phyloP scores from a whole-genome alignment of 2,113 vertebrate species.

The Rhea americana region DNA sequence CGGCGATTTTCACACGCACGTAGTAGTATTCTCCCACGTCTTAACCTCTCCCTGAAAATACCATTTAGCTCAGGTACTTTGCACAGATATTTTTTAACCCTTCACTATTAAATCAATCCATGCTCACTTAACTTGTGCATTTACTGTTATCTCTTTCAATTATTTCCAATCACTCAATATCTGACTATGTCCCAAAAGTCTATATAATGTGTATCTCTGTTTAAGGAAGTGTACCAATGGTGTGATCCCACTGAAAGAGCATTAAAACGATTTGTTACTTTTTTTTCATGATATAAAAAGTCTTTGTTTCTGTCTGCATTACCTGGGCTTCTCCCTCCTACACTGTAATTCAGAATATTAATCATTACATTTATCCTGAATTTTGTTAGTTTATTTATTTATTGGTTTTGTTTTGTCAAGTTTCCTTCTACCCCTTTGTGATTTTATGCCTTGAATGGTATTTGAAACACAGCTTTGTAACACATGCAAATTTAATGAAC shows the following conservation, averaged over 20 bases:
- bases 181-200: neutral
- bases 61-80: neutral
- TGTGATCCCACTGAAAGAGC: neutral
- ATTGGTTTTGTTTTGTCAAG: neutral
- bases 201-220: neutral
- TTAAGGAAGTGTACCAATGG: neutral
- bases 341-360: neutral
- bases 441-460: neutral
- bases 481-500: constrained; percentile 18
- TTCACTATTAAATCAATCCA: neutral
- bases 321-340: neutral
- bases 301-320: neutral
- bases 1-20: fast-evolving
- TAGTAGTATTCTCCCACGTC: neutral
- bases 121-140: neutral
- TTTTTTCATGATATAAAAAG: neutral
- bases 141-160: neutral
- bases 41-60: neutral
- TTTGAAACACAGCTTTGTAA: neutral
- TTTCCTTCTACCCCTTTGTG: neutral
- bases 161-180: neutral
- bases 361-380: neutral
- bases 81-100: neutral
- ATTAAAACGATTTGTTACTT: neutral
- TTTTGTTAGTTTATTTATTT: neutral